phyloP scores from a whole-genome alignment of 2,888 invertebrate species.

The Drosophila multiciliata region DNA sequence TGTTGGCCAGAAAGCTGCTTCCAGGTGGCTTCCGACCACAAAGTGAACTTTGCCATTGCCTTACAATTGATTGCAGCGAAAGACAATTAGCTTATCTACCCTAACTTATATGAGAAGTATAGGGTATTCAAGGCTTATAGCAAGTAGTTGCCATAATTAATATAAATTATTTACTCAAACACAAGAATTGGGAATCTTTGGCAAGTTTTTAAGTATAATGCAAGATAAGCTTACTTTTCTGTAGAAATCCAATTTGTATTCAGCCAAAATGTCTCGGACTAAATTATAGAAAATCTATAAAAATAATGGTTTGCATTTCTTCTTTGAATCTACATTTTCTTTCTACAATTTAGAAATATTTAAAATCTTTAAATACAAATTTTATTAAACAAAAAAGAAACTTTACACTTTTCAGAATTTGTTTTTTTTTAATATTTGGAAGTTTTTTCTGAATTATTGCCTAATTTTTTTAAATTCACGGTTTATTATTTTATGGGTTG shows the following conservation, averaged over 20 bases:
- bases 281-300: neutral
- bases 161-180: neutral
- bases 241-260: neutral
- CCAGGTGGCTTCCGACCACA: conserved; percentile 19
- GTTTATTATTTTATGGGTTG: neutral
- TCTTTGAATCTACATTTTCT: no score
- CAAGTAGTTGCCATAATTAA: neutral
- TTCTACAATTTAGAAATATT: neutral
- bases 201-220: neutral
- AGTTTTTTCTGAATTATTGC: neutral
- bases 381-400: neutral
- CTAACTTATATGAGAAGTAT: neutral
- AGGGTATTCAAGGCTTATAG: conserved; percentile 11
- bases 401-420: no score
- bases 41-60: conserved; percentile 39
- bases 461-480: neutral
- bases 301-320: neutral
- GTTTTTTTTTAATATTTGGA: neutral
- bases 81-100: conserved; percentile 44
- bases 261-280: no score
- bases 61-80: conserved; percentile 36
- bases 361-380: neutral
- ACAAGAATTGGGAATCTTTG: neutral
- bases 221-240: neutral
- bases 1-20: conserved; percentile 14